Conservation (phyloP, 92 coral and sea anemone species). For the Hydrozoanthus gracilis region DNA sequence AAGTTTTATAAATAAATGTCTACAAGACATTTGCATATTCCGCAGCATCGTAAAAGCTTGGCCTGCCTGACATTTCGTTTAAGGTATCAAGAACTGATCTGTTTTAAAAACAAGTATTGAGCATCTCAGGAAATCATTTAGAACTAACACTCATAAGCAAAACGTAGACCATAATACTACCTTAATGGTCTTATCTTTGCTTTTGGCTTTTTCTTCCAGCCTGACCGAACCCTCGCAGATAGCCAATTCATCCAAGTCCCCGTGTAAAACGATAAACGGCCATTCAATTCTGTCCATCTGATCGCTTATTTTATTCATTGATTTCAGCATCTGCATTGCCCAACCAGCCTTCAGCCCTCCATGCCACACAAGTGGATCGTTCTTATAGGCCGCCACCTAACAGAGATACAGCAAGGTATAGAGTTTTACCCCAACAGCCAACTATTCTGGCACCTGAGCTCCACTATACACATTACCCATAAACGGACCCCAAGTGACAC, state of each 20-base stretch:
- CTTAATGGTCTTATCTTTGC: slow-evolving; percentile 84
- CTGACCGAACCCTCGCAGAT: slow-evolving; percentile 64
- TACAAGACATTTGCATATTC: no score
- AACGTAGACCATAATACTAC: slow-evolving; percentile 50
- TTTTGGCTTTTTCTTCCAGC: slow-evolving; percentile 68
- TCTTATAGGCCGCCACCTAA: slow-evolving; percentile 79
- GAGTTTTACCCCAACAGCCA: neutral
- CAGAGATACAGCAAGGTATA: neutral
- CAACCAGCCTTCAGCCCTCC: slow-evolving; percentile 76
- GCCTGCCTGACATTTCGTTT: no score
- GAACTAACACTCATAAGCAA: no score
- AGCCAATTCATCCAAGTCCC: slow-evolving; percentile 70
- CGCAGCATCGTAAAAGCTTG: no score
- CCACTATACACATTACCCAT: no score
- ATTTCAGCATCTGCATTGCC: slow-evolving; percentile 51
- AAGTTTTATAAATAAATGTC: no score
- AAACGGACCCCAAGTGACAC: no score
- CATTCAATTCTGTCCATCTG: slow-evolving; percentile 55
- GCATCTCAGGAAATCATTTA: no score
- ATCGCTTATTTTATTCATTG: slow-evolving; percentile 62
- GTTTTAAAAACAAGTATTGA: no score
- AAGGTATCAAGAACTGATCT: no score
- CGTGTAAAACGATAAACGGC: slow-evolving; percentile 80
- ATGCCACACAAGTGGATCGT: slow-evolving; percentile 85
- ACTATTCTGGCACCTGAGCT: no score